Base-by-base conservation (phyloP, 2,113 vertebrate genomes). In the Dipodomys merriami region DNA sequence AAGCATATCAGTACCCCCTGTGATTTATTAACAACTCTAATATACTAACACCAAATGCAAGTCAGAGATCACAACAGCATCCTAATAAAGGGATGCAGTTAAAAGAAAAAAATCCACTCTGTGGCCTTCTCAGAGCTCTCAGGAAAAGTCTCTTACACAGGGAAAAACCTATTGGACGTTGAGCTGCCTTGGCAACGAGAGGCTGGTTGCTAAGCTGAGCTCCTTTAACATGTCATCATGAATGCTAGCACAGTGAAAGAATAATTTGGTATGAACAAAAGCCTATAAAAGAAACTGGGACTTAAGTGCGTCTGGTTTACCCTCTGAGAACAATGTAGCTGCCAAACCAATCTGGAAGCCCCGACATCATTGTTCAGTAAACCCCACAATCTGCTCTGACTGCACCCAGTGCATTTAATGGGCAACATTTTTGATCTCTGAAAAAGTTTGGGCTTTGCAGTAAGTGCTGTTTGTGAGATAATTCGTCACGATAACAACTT, bases 191-290 rank as follows among this genome's bases (percentile, higher is more conserved):
- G 98, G 99, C 99, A 99, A 99, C 99, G 76, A 90, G 97, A 97
- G 95, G 96, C 95, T 95, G 97, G 99, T 99, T 99, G 99, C 99
- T 99, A 99, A 98, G 99, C 98, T 98, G 98, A 98, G 29, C 98
- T 98, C 98, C 98, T 98, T 98, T 98, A 99, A 98, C 98, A 98
- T 98, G 98, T 98, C 98, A 98, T 98, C 98, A 97, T 98, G 98
- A 99, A 99, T 99, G 98, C 99, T 98, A 98, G 98, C 98, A 98
- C 98, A 98, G 98, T 97, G 96, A 98, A 98, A 98, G 99, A 99
- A 99, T 99, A 99, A 99, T 99, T 98, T 98, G 98, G 98, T 98
- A 98, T 97, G 95, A 98, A 98, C 98, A 99, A 99, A 99, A 98
- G 98, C 98, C 97, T 94, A 98, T 97, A 97, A 98, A 98, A 98